A percentile compares a stretch with the other conserved stretches of the same genome.
Evolutionary conservation across 1,140 invertebrate genomes (phyloP).

Genomic region (Apis cerana): DNA sequence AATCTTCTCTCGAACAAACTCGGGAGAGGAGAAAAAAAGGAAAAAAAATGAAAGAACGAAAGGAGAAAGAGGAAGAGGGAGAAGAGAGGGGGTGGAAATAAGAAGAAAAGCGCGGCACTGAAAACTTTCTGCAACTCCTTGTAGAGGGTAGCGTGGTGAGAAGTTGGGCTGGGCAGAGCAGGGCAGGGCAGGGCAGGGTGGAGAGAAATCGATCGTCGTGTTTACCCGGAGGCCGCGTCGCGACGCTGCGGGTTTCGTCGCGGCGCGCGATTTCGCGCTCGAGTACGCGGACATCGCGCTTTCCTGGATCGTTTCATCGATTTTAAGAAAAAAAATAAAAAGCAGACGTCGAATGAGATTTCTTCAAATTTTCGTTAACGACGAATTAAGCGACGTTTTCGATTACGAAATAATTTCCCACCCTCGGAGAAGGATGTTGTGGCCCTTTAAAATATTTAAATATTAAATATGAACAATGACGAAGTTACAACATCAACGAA

Average conservation of each 20-base stretch:
- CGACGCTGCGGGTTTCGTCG: slow-evolving; percentile 55
- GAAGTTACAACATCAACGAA: too few species aligned
- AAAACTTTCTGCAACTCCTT: not conserved
- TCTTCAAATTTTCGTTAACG: too few species aligned
- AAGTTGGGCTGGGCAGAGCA: slow-evolving; percentile 35
- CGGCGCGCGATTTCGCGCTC: slow-evolving; percentile 63
- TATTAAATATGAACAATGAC: too few species aligned
- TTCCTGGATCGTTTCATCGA: slow-evolving; percentile 26
- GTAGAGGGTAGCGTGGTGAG: slow-evolving; percentile 18
- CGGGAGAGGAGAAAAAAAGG: not conserved
- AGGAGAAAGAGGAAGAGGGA: not conserved
- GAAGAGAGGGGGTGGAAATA: not conserved
- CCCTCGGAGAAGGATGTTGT: too few species aligned
- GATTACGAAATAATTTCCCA: too few species aligned
- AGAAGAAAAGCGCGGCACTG: not conserved
- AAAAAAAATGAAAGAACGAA: not conserved
- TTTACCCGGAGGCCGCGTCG: slow-evolving; percentile 64
- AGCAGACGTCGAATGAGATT: too few species aligned
- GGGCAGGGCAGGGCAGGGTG: slow-evolving; percentile 42
- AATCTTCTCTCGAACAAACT: not conserved
- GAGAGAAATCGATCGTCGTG: slow-evolving; percentile 63
- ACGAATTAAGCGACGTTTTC: too few species aligned
- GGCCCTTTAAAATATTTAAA: too few species aligned
- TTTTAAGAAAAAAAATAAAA: too few species aligned
- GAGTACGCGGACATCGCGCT: slow-evolving; percentile 61